A percentile compares a stretch with the other conserved stretches of the same genome.
These are phyloP conservation scores for Lagopus leucura DNA, from an alignment of 2,113 vertebrate genomes.

Conservation along the genomic window DNA sequence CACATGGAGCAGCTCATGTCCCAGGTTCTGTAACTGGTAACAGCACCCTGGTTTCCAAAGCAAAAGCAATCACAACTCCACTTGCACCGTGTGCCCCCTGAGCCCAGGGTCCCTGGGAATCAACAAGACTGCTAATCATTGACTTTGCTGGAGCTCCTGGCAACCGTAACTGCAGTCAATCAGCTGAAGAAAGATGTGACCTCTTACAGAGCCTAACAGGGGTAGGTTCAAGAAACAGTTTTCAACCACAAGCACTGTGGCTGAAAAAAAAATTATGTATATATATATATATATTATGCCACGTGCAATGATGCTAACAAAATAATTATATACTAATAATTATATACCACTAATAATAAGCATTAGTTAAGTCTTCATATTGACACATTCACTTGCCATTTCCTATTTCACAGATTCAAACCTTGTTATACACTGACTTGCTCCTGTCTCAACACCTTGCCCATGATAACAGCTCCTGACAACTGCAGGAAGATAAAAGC, in stretches of 20 bases:
- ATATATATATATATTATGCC: no score
- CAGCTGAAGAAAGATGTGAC: rapidly evolving
- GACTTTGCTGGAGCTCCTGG: background rate
- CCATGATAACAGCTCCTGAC: background rate
- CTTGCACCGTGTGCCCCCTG: rapidly evolving
- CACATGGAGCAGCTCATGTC: background rate
- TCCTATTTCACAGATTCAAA: background rate
- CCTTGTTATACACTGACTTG: background rate
- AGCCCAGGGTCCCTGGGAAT: background rate
- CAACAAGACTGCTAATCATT: background rate
- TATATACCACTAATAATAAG: background rate
- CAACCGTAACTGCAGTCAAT: rapidly evolving
- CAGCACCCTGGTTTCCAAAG: background rate
- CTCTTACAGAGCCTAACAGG: background rate
- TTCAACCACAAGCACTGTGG: rapidly evolving
- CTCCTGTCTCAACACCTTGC: background rate
- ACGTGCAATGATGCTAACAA: background rate
- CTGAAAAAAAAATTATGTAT: background rate
- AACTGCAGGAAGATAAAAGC: background rate
- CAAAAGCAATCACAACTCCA: background rate
- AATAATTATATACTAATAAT: background rate
- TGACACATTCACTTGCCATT: background rate
- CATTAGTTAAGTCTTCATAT: background rate
- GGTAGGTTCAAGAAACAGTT: background rate
- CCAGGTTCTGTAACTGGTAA: background rate